Base-by-base conservation (phyloP, 2,888 invertebrate genomes). In the Amblyjoppa fuscipennis region DNA sequence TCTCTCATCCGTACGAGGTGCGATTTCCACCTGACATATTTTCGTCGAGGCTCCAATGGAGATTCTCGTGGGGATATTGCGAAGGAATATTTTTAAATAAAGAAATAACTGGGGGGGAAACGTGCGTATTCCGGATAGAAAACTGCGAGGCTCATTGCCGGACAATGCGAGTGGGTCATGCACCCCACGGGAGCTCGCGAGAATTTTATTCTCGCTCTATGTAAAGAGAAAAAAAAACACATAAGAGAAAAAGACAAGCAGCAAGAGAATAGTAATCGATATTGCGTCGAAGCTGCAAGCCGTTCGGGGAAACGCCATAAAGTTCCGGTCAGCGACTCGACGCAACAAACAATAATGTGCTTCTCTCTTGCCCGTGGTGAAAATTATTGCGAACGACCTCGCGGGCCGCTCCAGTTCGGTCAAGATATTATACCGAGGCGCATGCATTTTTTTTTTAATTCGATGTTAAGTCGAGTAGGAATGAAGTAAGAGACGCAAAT, bases 281-380 rank as follows among this genome's bases (percentile, higher is more conserved):
- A 85, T 82, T 85, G 85, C 85, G 75, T 79, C 59, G 66, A 41
- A 66, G 66, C 68, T 49, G 61, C 56, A 41, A 66, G 74, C 68
- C 45, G 56, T 85, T 79, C 85, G 81, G 41, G 81, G 85, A 85
- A 82, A 81, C 70, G 59, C 75, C 59, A 53, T 85, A 79, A 85
- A 85, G 85, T 85, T 85, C 70, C 82, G 81, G 82, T 85, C 82
- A 79, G 85, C 85, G 82, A 71, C 66, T 79, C 78, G 66, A 45
- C 25, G 61, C 70, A 82, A 76, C 68, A 75, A 70, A 70, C 81
- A 84, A 84, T 34, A 59, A 69, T 41, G n/a, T 45, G 25, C 61
- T 51, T 69, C 61, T 25, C 56, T 66, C 38, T 66, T 51, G 53
- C 41, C 41, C 25, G n/a, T 20, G 25, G 69, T 34, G 59, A 71